Evolutionary conservation across 1,140 invertebrate genomes (phyloP).

Genomic region (Mizuhopecten yessoensis): DNA sequence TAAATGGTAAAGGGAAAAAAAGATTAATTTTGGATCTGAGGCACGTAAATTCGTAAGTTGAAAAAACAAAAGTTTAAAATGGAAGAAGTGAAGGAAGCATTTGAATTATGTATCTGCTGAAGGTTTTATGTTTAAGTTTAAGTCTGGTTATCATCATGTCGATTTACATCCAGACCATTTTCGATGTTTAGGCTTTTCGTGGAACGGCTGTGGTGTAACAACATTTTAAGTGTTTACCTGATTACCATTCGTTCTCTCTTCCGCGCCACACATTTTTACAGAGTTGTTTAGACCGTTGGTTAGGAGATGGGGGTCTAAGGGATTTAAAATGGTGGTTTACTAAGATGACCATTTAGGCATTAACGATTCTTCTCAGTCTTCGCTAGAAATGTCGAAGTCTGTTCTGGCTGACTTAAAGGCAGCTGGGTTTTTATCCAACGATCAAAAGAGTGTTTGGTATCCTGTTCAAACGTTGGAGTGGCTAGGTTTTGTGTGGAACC

Average conservation of each 20-base stretch:
- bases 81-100: slow-evolving; percentile 52
- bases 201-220: background rate
- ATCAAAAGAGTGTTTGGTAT: background rate
- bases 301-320: background rate
- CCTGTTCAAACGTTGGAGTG: background rate
- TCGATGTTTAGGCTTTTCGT: slow-evolving; percentile 56
- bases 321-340: background rate
- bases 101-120: background rate
- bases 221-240: slow-evolving; percentile 1
- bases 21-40: slow-evolving; percentile 51
- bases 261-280: background rate
- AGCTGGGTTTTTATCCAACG: background rate
- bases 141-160: slow-evolving; percentile 43
- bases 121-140: slow-evolving; percentile 43
- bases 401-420: background rate
- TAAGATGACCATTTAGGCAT: slow-evolving; percentile 30
- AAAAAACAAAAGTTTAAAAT: slow-evolving; percentile 52
- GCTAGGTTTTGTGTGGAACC: background rate
- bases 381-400: background rate
- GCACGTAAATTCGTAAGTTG: slow-evolving; percentile 43
- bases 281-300: slow-evolving; percentile 36
- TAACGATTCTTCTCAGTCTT: background rate
- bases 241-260: slow-evolving; percentile 7
- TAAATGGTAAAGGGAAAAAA: background rate
- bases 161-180: slow-evolving; percentile 44